Conservation (phyloP, 2,888 invertebrate species). For the Nemoura dubitans region DNA sequence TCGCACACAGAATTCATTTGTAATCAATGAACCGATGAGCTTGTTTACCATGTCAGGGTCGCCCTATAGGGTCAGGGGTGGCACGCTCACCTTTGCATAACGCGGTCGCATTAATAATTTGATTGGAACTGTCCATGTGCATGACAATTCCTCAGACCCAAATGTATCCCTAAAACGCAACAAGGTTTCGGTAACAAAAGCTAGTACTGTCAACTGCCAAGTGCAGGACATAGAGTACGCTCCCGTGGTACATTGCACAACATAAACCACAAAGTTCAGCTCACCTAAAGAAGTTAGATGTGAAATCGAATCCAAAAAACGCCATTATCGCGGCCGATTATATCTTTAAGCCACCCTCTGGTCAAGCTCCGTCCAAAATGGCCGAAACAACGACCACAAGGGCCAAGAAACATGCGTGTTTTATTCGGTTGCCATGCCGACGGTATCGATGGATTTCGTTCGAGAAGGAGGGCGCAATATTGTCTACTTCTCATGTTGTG, state of each 20-base stretch:
- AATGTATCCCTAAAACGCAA: not conserved
- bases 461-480: not conserved
- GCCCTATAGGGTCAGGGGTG: not conserved
- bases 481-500: not conserved
- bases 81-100: not conserved
- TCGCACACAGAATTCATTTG: not conserved
- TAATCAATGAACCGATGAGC: not conserved
- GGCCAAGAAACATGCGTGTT: constrained; percentile 22
- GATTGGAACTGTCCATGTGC: not conserved
- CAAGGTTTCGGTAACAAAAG: no score
- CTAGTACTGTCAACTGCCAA: no score
- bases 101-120: not conserved
- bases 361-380: not conserved
- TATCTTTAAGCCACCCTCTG: not conserved
- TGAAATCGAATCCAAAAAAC: constrained; percentile 23
- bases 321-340: not conserved
- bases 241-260: not conserved
- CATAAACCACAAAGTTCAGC: not conserved
- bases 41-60: not conserved
- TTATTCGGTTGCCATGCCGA: not conserved
- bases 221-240: no score
- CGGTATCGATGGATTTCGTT: constrained; percentile 1
- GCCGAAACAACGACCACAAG: not conserved
- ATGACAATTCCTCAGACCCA: not conserved
- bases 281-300: not conserved